phyloP scores from a whole-genome alignment of 2,888 invertebrate species.

The Acleris laterana region DNA sequence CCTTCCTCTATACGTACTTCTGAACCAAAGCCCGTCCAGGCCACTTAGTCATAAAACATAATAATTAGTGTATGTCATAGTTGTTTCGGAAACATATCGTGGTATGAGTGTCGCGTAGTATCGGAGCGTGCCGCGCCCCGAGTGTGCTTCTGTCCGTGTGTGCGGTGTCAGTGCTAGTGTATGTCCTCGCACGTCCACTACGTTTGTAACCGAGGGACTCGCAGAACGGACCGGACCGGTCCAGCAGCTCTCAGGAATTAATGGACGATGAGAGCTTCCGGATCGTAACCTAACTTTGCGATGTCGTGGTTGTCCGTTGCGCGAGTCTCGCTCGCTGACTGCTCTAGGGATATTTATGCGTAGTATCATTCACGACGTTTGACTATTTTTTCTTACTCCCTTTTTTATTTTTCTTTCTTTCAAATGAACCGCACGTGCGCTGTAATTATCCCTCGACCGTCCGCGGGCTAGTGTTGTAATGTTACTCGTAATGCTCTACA shows the following conservation, averaged over 20 bases:
- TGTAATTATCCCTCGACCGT: too few relatives aligned
- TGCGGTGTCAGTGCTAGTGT: conserved; percentile 45
- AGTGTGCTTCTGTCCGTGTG: conserved; percentile 40
- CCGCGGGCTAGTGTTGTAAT: neutral
- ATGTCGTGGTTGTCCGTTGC: neutral
- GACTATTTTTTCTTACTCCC: too few relatives aligned
- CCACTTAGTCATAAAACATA: conserved; percentile 23
- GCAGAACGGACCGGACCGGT: neutral
- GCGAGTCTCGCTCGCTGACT: neutral
- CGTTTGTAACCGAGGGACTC: neutral
- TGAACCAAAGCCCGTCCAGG: conserved; percentile 47
- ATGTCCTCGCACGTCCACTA: conserved; percentile 30
- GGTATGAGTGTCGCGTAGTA: conserved; percentile 9
- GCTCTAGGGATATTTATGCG: too few relatives aligned
- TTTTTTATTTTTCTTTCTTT: too few relatives aligned
- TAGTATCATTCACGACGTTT: too few relatives aligned
- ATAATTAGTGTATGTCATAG: conserved; percentile 6
- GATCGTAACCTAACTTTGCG: neutral
- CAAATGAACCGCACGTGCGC: too few relatives aligned
- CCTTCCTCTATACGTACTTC: conserved; percentile 26
- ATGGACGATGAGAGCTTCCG: neutral
- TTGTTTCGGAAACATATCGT: conserved; percentile 4
- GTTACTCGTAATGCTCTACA: conserved; percentile 16
- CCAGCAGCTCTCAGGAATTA: neutral
- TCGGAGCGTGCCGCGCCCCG: conserved; percentile 32